Conservation (phyloP, 2,888 invertebrate genomes). For the Eupelmus urozonus region DNA sequence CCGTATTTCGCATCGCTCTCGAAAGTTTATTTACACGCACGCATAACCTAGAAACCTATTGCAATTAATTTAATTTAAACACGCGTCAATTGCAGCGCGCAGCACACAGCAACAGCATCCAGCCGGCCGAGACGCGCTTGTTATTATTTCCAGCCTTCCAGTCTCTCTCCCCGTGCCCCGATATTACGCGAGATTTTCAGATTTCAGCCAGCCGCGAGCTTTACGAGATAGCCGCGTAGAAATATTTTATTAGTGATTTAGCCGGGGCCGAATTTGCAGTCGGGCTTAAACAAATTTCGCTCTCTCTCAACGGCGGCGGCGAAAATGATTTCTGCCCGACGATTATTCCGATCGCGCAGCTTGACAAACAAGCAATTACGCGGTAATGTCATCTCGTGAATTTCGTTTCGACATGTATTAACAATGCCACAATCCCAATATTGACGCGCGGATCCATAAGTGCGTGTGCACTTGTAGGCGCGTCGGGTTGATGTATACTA, state of each 20-base stretch:
- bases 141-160: neutral
- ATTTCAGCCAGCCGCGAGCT: neutral
- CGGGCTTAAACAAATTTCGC: slow-evolving; percentile 39
- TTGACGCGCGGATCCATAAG: slow-evolving; percentile 51
- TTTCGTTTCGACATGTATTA: slow-evolving; percentile 51
- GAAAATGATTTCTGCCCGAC: slow-evolving; percentile 49
- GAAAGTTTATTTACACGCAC: neutral
- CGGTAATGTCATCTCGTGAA: slow-evolving; percentile 55
- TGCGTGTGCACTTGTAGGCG: slow-evolving; percentile 41
- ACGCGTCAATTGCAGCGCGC: neutral
- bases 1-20: neutral
- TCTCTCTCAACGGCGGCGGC: neutral
- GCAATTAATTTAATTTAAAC: slow-evolving; percentile 18
- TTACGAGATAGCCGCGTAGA: slow-evolving; percentile 20
- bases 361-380: slow-evolving; percentile 56
- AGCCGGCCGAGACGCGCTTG: neutral
- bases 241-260: slow-evolving; percentile 50
- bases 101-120: neutral
- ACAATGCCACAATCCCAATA: slow-evolving; percentile 58
- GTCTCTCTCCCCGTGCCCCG: neutral
- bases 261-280: slow-evolving; percentile 2
- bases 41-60: neutral
- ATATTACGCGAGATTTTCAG: slow-evolving; percentile 22
- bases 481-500: too few species aligned
- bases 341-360: slow-evolving; percentile 51